A percentile compares a stretch with the other conserved stretches of the same genome.
Conservation (phyloP, 92 coral and sea anemone genomes). For the Desmophyllum pertusum region DNA sequence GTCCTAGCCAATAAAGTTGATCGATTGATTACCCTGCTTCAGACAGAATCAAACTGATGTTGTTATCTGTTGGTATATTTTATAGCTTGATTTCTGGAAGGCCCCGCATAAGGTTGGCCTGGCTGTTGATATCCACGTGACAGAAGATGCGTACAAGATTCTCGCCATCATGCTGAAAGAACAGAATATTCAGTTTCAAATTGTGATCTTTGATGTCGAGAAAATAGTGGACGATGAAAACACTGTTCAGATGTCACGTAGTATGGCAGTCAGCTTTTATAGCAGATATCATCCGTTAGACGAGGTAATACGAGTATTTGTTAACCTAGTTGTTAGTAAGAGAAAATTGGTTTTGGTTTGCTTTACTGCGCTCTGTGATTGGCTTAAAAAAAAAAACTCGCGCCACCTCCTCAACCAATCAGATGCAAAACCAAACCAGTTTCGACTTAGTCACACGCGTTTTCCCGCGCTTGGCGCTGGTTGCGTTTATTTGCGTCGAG, state of each 20-base stretch:
- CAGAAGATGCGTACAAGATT: constrained; percentile 51
- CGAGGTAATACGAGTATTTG: constrained; percentile 41
- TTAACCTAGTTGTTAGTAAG: neutral
- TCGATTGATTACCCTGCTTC: too few species aligned
- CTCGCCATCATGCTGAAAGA: constrained; percentile 56
- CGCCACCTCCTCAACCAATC: too few species aligned
- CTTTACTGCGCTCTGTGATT: too few species aligned
- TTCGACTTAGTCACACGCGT: too few species aligned
- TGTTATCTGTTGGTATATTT: neutral
- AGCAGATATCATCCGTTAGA: constrained; percentile 57
- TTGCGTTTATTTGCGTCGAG: too few species aligned
- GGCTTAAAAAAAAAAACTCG: too few species aligned
- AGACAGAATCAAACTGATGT: too few species aligned
- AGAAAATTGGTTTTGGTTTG: too few species aligned
- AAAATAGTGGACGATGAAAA: constrained; percentile 58
- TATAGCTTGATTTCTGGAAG: constrained; percentile 87
- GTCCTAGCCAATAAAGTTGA: too few species aligned
- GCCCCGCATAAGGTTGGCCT: constrained; percentile 61
- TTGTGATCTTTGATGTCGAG: constrained; percentile 73
- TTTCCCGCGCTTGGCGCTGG: too few species aligned
- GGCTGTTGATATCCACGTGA: constrained; percentile 77
- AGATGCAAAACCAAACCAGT: too few species aligned
- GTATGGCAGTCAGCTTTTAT: constrained; percentile 43
- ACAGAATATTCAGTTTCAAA: constrained; percentile 59
- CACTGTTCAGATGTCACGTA: constrained; percentile 49